A percentile compares a stretch with the other conserved stretches of the same genome.
Conservation (phyloP, 2,797 vertebrate genomes). For the Cryptoprocta ferox region DNA sequence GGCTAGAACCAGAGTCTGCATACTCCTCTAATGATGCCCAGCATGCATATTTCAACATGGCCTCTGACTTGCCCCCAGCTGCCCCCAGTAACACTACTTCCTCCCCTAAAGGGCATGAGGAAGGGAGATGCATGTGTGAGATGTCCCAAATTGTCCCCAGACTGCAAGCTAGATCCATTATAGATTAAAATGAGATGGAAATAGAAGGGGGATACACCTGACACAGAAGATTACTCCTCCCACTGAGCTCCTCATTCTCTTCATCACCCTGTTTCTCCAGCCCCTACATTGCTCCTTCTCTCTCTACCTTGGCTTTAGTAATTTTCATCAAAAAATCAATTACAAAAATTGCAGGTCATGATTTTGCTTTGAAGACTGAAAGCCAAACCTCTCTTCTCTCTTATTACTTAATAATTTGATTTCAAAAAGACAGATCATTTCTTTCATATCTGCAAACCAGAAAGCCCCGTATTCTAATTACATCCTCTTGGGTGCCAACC, state of each 20-base stretch:
- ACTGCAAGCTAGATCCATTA: neutral
- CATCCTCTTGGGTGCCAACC: slow-evolving; percentile 54
- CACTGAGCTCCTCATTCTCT: neutral
- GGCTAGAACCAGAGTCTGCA: neutral
- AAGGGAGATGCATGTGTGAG: neutral
- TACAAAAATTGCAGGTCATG: slow-evolving; percentile 44
- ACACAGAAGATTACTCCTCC: neutral
- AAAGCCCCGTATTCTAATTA: slow-evolving; percentile 75
- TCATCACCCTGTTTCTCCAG: neutral
- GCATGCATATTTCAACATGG: neutral
- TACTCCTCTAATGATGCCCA: neutral
- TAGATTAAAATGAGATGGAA: neutral
- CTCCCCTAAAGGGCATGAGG: neutral
- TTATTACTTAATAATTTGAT: slow-evolving; percentile 56
- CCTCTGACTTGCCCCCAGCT: neutral
- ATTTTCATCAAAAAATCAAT: slow-evolving; percentile 33
- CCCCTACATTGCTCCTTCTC: neutral
- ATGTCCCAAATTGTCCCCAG: neutral
- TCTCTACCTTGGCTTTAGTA: neutral
- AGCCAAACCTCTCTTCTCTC: neutral
- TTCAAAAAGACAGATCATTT: slow-evolving; percentile 65
- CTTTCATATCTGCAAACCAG: slow-evolving; percentile 63
- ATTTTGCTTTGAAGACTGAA: slow-evolving; percentile 71
- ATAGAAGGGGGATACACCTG: neutral
- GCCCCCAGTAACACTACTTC: neutral